Evolutionary conservation across 1,140 invertebrate species (phyloP).

Genomic region (Apocrypta bakeri): DNA sequence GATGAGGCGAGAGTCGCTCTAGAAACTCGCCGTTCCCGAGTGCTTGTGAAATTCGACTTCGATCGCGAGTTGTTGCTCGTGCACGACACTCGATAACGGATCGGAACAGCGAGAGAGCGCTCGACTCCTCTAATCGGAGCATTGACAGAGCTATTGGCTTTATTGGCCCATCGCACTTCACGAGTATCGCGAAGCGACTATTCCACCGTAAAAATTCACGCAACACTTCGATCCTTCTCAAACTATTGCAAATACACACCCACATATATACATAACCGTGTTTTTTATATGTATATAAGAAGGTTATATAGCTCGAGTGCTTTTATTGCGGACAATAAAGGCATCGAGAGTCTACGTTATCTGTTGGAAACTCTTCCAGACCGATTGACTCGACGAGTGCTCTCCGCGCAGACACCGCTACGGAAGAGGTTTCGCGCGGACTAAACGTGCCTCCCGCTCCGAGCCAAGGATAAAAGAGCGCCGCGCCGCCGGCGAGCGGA

Average conservation of each 20-base stretch:
- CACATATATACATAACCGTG: no score
- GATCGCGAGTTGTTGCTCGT: not conserved
- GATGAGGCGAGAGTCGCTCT: not conserved
- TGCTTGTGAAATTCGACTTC: not conserved
- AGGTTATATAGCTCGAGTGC: not conserved
- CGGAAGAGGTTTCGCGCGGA: constrained; percentile 17
- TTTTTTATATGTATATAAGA: no score
- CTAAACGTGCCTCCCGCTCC: not conserved
- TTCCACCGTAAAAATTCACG: no score
- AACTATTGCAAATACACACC: no score
- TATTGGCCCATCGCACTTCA: no score
- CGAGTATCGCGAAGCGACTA: no score
- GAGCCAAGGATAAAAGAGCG: constrained; percentile 10
- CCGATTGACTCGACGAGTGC: not conserved
- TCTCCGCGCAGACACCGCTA: not conserved
- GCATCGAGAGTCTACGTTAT: not conserved
- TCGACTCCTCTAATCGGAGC: not conserved
- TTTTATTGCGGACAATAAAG: not conserved
- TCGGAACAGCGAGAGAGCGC: not conserved
- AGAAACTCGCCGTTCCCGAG: not conserved
- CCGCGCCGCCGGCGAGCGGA: constrained; percentile 34
- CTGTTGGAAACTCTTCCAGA: not conserved
- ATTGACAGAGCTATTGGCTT: not conserved
- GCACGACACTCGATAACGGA: not conserved
- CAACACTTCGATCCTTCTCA: no score